A percentile compares a stretch with the other conserved stretches of the same genome.
These are phyloP conservation scores for Teleogryllus oceanicus DNA, from an alignment of 2,888 invertebrate genomes.

Conservation along the genomic window DNA sequence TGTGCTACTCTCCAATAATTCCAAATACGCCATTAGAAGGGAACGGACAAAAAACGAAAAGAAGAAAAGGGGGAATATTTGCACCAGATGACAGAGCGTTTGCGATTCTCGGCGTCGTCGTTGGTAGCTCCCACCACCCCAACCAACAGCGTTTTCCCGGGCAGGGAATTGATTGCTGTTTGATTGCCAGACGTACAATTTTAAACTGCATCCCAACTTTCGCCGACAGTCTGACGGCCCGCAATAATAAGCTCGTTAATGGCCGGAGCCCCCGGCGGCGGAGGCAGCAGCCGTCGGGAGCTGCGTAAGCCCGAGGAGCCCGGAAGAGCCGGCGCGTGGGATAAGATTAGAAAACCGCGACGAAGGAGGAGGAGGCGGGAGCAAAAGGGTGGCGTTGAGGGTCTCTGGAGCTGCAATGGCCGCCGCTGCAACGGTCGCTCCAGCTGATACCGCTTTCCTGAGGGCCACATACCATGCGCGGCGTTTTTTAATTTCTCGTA, in stretches of 20 bases:
- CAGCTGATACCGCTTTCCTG: no score
- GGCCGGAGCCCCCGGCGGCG: neutral
- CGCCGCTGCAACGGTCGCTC: no score
- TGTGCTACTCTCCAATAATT: neutral
- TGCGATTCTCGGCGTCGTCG: neutral
- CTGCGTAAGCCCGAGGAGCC: neutral
- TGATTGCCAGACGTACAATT: neutral
- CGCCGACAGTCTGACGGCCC: neutral
- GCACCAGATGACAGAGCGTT: neutral
- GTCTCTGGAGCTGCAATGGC: no score
- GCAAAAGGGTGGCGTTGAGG: no score
- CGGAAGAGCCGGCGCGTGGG: conserved; percentile 1
- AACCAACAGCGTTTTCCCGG: neutral
- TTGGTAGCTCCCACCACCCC: no score
- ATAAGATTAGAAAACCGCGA: neutral
- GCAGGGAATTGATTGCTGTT: neutral
- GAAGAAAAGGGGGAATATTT: neutral
- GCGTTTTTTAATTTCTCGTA: no score
- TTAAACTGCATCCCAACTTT: conserved; percentile 7
- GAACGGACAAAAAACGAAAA: neutral
- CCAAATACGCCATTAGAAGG: neutral
- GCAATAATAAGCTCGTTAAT: conserved; percentile 18
- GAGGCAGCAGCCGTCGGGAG: neutral
- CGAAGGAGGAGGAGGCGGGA: neutral
- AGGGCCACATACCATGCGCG: no score